A percentile compares a stretch with the other conserved stretches of the same genome.
Conservation (phyloP, 2,888 invertebrate genomes). For the Sycophila texana region DNA sequence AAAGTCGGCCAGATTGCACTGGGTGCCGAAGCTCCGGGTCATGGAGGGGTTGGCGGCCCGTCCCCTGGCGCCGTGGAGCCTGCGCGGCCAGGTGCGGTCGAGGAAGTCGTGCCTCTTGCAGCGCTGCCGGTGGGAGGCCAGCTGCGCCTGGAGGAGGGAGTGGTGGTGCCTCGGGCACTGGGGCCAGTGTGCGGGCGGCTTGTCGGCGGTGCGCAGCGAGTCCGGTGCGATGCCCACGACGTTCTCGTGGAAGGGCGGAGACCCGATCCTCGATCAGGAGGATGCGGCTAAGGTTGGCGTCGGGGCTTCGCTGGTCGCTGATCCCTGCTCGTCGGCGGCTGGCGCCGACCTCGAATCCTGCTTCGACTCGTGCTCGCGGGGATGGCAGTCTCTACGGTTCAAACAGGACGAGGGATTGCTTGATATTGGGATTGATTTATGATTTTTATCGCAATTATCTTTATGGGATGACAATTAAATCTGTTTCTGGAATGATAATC, state of each 20-base stretch:
- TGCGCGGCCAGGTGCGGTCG: conserved; percentile 39
- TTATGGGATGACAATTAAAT: too few species aligned
- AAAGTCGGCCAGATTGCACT: conserved; percentile 44
- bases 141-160: neutral
- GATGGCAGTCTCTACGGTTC: conserved; percentile 78
- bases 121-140: neutral
- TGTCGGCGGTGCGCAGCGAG: conserved; percentile 60
- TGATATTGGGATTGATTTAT: too few species aligned
- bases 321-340: neutral
- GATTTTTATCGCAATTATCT: too few species aligned
- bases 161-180: conserved; percentile 17
- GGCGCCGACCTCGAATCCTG: neutral
- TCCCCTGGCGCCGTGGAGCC: neutral
- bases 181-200: conserved; percentile 16
- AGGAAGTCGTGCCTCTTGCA: conserved; percentile 30
- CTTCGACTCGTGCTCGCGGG: conserved; percentile 72
- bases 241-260: conserved; percentile 48
- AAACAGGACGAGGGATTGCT: neutral
- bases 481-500: too few species aligned
- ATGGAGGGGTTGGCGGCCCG: neutral
- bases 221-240: conserved; percentile 20
- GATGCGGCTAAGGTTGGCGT: conserved; percentile 56
- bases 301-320: neutral
- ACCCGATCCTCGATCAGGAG: conserved; percentile 67
- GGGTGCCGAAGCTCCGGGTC: conserved; percentile 38